phyloP scores from a whole-genome alignment of 2,888 invertebrate species.

The Drosophila meridiana region DNA sequence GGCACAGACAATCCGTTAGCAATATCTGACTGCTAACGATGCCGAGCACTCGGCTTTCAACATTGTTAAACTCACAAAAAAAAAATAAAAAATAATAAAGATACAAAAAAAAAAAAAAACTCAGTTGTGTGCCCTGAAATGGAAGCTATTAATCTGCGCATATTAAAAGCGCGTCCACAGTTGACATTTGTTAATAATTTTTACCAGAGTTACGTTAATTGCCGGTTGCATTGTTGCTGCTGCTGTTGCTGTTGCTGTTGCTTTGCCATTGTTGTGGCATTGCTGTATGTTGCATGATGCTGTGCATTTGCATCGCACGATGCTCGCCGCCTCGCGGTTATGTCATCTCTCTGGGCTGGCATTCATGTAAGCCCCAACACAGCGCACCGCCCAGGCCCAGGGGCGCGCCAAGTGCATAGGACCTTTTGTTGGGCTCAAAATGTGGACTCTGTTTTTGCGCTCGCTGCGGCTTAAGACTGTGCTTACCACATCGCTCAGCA shows the following conservation, averaged over 20 bases:
- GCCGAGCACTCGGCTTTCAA: constrained; percentile 21
- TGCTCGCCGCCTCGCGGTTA: constrained; percentile 43
- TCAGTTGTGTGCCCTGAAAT: constrained; percentile 27
- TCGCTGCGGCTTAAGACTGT: constrained; percentile 11
- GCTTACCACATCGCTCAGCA: constrained; percentile 53
- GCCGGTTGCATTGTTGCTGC: constrained; percentile 28
- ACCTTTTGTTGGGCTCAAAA: constrained; percentile 49
- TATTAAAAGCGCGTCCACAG: constrained; percentile 45
- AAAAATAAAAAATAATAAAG: neutral
- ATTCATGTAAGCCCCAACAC: constrained; percentile 40
- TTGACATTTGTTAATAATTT: constrained; percentile 70
- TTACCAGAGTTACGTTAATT: constrained; percentile 46
- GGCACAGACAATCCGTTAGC: constrained; percentile 26
- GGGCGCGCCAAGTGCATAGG: constrained; percentile 65
- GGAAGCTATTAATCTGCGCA: constrained; percentile 30
- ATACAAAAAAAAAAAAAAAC: neutral
- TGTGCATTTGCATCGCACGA: constrained; percentile 45
- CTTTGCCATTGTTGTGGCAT: constrained; percentile 47
- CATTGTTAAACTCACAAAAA: neutral
- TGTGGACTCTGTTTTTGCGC: constrained; percentile 29
- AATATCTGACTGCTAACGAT: constrained; percentile 30
- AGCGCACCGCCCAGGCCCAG: constrained; percentile 21
- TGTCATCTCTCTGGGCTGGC: constrained; percentile 57
- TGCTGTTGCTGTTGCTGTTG: neutral
- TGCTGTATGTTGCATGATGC: constrained; percentile 32